Evolutionary conservation across 1,140 invertebrate species (phyloP), one percentile per base, ranked within the genome.

Genomic region (Chironomus tepperi): DNA sequence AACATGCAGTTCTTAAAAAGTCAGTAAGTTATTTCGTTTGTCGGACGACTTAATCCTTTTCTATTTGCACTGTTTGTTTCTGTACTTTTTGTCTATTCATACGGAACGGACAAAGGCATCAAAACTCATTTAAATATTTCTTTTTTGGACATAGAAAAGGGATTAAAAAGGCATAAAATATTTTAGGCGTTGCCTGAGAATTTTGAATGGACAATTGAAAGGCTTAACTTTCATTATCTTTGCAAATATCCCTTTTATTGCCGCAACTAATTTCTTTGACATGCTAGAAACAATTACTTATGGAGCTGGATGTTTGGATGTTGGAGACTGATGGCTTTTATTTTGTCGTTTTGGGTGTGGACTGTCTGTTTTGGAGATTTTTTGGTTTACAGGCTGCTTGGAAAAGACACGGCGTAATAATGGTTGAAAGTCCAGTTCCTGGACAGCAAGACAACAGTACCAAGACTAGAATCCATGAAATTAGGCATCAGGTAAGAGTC

Each of bases 151-250:
- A 47, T 3, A 47, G n/a, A 57, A 57, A 57, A n/a, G n/a, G 47
- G 47, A 57, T 57, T 57, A 57, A 47, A 7, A 47, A 15, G 15
- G 43, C 8, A 47, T 12, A 57, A 57, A 57, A 57, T 57, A n/a
- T 57, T 12, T n/a, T n/a, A 57, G 47, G 47, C 47, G 47, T 57
- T 57, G 47, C n/a, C 43, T n/a, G 47, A 15, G 12, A 57, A 12
- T n/a, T n/a, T n/a, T 57, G 47, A 57, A 57, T 57, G 47, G 47
- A 57, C 47, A 57, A 57, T 57, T 57, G 47, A 57, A 57, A 15
- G 12, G 47, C 47, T 57, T 57, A 57, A 57, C 10, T n/a, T 57
- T n/a, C n/a, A 57, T 57, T 57, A 57, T 57, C 47, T n/a, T 57
- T 15, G 47, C 24, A 34, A 34, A 34, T 34, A 34, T 34, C 24